Evolutionary conservation across 2,797 vertebrate species (phyloP).

Genomic region (Sphenopsis melanotis): DNA sequence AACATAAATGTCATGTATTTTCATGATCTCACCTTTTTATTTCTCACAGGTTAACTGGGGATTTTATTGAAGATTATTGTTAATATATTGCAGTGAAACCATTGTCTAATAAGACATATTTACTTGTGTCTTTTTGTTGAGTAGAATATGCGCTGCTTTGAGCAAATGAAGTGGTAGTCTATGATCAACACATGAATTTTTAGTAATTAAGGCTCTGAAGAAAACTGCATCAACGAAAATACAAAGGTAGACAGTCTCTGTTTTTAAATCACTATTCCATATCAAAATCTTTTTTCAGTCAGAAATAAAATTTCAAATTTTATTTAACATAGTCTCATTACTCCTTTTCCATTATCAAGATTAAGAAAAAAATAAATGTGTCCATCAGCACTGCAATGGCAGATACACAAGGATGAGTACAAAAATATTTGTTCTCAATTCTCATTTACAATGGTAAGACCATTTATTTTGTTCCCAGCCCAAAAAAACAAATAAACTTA

Average conservation of each 20-base stretch:
- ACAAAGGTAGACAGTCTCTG: neutral
- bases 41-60: neutral
- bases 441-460: neutral
- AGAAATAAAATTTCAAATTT: neutral
- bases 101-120: neutral
- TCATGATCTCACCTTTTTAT: neutral
- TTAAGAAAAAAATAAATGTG: neutral
- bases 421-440: neutral
- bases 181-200: neutral
- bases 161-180: neutral
- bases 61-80: neutral
- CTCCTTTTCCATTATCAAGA: neutral
- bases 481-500: neutral
- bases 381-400: neutral
- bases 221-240: neutral
- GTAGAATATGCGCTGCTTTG: neutral
- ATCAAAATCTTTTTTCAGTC: neutral
- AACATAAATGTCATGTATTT: neutral
- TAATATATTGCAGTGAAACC: neutral
- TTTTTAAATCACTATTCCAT: neutral
- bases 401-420: neutral
- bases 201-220: neutral
- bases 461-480: neutral
- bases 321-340: neutral
- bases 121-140: neutral